Conservation (phyloP, 2,113 vertebrate species). For the Datnioides undecimradiatus region DNA sequence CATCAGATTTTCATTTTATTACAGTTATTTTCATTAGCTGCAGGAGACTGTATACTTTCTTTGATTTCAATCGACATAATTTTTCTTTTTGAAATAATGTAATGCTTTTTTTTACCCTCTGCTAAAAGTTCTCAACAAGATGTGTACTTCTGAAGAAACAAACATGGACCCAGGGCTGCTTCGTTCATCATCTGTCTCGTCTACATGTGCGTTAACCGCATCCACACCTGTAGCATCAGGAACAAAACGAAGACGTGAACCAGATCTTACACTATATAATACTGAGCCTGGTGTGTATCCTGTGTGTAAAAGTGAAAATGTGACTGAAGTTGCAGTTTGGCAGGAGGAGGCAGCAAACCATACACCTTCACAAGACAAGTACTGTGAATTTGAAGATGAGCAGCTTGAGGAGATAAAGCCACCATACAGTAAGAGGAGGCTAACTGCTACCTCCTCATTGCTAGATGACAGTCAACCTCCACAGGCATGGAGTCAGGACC, state of each 20-base stretch:
- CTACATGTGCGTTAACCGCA: neutral
- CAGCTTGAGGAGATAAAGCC: slow-evolving; percentile 37
- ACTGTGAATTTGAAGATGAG: slow-evolving; percentile 51
- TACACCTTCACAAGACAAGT: neutral
- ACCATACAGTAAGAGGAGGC: slow-evolving; percentile 63
- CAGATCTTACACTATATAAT: neutral
- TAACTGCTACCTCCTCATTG: neutral
- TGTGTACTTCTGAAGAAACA: slow-evolving; percentile 46
- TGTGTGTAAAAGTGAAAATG: slow-evolving; percentile 16
- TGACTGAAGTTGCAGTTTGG: slow-evolving; percentile 16
- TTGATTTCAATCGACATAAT: neutral
- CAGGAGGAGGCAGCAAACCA: neutral
- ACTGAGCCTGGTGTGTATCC: neutral
- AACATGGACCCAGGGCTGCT: slow-evolving; percentile 12
- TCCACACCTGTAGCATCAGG: neutral
- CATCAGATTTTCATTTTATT: neutral
- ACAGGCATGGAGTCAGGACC: slow-evolving; percentile 60
- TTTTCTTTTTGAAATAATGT: slow-evolving; percentile 15
- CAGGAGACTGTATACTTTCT: neutral
- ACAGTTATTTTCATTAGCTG: neutral
- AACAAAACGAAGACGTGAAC: slow-evolving; percentile 62
- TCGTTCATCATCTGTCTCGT: neutral
- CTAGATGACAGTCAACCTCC: slow-evolving; percentile 29
- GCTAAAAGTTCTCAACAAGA: slow-evolving; percentile 65
- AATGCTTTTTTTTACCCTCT: neutral